phyloP scores from a whole-genome alignment of 35 echinoderm and acorn worm species.

The Ophiothrix spiculata region DNA sequence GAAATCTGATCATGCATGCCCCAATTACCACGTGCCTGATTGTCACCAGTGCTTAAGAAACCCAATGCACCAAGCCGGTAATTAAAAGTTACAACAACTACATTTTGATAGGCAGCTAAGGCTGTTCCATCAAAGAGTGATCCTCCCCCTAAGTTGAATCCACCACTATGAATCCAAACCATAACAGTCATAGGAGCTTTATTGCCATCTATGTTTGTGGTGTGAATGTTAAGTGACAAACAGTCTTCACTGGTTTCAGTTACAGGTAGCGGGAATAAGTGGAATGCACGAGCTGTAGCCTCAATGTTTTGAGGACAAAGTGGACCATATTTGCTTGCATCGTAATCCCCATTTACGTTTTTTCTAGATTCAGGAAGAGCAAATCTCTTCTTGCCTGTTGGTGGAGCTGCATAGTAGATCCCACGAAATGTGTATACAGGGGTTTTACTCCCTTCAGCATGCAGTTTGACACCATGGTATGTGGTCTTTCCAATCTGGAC shows the following conservation, averaged over 20 bases:
- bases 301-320: constrained; percentile 69
- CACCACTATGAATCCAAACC: constrained; percentile 74
- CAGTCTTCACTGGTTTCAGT: constrained; percentile 71
- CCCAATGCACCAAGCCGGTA: constrained; percentile 82
- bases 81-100: constrained; percentile 80
- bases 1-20: constrained; percentile 79
- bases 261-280: constrained; percentile 12
- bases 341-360: constrained; percentile 45
- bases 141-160: constrained; percentile 57
- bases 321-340: no score
- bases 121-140: constrained; percentile 69
- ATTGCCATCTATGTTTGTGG: constrained; percentile 40
- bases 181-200: constrained; percentile 63
- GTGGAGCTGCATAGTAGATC: constrained; percentile 85
- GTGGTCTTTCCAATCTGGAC: background rate
- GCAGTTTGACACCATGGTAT: constrained; percentile 19
- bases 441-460: constrained; percentile 8
- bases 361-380: constrained; percentile 44
- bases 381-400: constrained; percentile 73
- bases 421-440: constrained; percentile 80
- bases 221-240: constrained; percentile 76
- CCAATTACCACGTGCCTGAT: constrained; percentile 69
- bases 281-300: constrained; percentile 13
- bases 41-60: constrained; percentile 69
- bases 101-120: constrained; percentile 75